Conservation (phyloP, 2,113 vertebrate species). For the Trematomus loennbergii region DNA sequence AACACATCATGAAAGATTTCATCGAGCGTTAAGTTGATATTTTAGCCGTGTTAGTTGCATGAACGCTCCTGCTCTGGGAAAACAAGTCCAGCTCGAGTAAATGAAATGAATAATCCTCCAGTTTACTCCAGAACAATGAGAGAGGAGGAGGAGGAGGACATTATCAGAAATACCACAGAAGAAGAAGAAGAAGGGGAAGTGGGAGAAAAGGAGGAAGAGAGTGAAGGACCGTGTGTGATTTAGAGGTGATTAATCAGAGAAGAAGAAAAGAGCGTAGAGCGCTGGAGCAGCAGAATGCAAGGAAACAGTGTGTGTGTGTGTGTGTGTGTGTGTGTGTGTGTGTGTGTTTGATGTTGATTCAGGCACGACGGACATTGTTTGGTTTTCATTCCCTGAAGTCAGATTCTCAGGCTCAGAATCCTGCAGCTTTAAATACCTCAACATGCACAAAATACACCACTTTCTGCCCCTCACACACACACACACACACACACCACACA, state of each 20-base stretch:
- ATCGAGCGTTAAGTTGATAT: too few species aligned
- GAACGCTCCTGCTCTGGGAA: constrained; percentile 1
- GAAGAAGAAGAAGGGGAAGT: constrained; percentile 47
- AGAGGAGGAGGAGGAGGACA: constrained; percentile 31
- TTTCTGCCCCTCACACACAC: too few species aligned
- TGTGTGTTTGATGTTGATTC: constrained; percentile 47
- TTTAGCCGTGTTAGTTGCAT: background rate
- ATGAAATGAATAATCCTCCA: constrained; percentile 28
- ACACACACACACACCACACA: too few species aligned
- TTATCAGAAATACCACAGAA: constrained; percentile 25
- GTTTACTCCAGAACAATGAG: constrained; percentile 57
- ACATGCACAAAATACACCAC: too few species aligned
- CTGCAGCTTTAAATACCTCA: constrained; percentile 1
- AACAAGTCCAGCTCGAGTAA: constrained; percentile 20
- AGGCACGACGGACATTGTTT: constrained; percentile 43
- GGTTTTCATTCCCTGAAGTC: constrained; percentile 33
- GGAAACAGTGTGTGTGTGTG: constrained; percentile 51
- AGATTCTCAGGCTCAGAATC: constrained; percentile 38
- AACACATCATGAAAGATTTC: too few species aligned
- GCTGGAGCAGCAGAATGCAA: constrained; percentile 27
- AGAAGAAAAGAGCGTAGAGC: background rate
- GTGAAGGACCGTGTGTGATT: constrained; percentile 54
- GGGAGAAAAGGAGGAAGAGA: constrained; percentile 22
- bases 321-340: constrained; percentile 29
- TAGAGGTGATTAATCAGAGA: constrained; percentile 56